Evolutionary conservation across 2,888 invertebrate species (phyloP).

Genomic region (Orthonevra nobilis): DNA sequence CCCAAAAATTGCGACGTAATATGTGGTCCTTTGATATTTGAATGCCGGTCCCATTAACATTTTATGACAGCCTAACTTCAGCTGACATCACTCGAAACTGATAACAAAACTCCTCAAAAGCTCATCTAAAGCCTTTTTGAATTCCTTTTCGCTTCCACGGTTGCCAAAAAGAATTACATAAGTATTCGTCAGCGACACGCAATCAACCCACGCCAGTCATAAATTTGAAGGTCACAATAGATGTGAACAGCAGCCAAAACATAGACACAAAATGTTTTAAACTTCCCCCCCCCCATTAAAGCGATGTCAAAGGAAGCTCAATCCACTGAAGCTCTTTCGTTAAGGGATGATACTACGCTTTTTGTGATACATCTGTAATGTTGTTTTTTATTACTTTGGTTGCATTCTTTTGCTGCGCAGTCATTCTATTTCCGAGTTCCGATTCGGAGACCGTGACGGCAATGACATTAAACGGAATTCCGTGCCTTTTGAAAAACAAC

Average conservation of each 20-base stretch:
- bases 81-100: constrained; percentile 9
- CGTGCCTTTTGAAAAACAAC: constrained; percentile 51
- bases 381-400: constrained; percentile 18
- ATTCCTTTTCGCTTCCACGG: too few relatives aligned
- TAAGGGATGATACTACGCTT: too few relatives aligned
- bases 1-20: constrained; percentile 16
- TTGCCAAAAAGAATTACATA: not conserved
- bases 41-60: constrained; percentile 11
- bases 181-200: constrained; percentile 35
- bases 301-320: too few relatives aligned
- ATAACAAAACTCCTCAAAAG: constrained; percentile 32
- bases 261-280: constrained; percentile 37
- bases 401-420: constrained; percentile 52
- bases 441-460: constrained; percentile 40
- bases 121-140: constrained; percentile 35
- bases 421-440: constrained; percentile 56
- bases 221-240: constrained; percentile 61
- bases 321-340: too few relatives aligned
- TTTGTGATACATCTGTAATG: too few relatives aligned
- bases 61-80: too few relatives aligned
- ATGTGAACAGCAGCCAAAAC: constrained; percentile 47
- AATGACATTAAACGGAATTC: constrained; percentile 66
- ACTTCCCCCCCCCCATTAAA: not conserved
- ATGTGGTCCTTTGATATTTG: constrained; percentile 13
- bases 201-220: constrained; percentile 10